phyloP scores from a whole-genome alignment of 2,888 invertebrate genomes.

The Notodonta ziczac region DNA sequence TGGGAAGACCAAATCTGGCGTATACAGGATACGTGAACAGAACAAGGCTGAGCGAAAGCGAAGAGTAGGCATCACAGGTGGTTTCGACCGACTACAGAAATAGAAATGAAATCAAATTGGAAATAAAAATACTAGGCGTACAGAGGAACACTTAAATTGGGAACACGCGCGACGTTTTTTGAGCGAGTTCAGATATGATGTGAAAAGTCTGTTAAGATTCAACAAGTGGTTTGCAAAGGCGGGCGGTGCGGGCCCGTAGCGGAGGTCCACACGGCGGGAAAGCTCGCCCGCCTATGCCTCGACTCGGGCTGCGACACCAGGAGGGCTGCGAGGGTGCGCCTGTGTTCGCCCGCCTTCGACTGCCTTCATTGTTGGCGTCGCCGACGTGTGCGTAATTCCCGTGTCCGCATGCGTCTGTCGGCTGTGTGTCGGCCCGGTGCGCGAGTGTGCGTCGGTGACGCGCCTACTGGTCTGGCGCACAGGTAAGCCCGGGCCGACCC shows the following conservation, averaged over 20 bases:
- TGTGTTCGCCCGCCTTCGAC: constrained; percentile 48
- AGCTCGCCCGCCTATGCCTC: constrained; percentile 78
- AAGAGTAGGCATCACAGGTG: constrained; percentile 77
- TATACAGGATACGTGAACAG: constrained; percentile 50
- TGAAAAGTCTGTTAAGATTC: constrained; percentile 67
- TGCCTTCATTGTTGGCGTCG: constrained; percentile 42
- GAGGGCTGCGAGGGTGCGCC: constrained; percentile 29
- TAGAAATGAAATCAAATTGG: constrained; percentile 16
- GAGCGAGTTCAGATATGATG: constrained; percentile 55
- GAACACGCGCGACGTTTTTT: constrained; percentile 61
- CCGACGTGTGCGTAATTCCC: constrained; percentile 31
- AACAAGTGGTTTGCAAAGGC: constrained; percentile 77
- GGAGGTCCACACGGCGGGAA: constrained; percentile 74
- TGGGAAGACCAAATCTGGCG: constrained; percentile 68
- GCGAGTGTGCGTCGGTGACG: constrained; percentile 63
- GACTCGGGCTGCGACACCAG: constrained; percentile 52
- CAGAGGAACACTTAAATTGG: constrained; percentile 37
- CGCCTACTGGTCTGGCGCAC: constrained; percentile 73
- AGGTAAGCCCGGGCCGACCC: constrained; percentile 80
- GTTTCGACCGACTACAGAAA: constrained; percentile 38
- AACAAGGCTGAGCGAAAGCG: constrained; percentile 65
- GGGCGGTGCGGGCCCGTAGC: constrained; percentile 62
- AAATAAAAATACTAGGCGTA: constrained; percentile 32
- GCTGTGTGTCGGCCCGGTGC: constrained; percentile 27
- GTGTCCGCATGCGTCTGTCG: constrained; percentile 30